Conservation (phyloP, 2,888 invertebrate species). For the Caenorhabditis sinica region DNA sequence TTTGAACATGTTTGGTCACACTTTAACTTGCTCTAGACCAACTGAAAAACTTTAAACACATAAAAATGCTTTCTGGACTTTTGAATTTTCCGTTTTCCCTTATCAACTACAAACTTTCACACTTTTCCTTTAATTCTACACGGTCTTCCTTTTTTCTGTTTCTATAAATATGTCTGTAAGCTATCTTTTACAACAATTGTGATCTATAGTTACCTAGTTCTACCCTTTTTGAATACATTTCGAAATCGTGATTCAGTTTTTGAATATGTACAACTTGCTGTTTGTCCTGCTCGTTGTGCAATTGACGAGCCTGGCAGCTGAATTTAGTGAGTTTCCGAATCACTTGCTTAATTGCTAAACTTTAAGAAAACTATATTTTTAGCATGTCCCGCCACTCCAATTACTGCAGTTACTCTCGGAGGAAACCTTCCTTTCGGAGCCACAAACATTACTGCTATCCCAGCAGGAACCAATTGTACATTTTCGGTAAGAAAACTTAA, state of each 20-base stretch:
- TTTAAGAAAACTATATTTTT: constrained; percentile 7
- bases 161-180: too few species aligned
- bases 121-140: too few species aligned
- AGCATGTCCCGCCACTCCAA: constrained; percentile 24
- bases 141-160: too few species aligned
- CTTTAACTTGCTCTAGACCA: neutral
- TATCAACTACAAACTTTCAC: neutral
- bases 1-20: neutral
- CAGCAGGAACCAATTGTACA: constrained; percentile 16
- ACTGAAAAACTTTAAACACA: neutral
- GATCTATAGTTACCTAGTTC: too few species aligned
- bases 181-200: too few species aligned
- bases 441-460: constrained; percentile 20
- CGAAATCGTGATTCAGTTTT: too few species aligned
- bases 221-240: too few species aligned
- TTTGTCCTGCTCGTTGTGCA: too few species aligned
- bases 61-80: neutral
- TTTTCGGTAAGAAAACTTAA: constrained; percentile 1
- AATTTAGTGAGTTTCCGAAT: constrained; percentile 1
- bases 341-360: too few species aligned
- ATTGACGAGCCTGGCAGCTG: too few species aligned
- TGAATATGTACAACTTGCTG: too few species aligned
- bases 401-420: neutral
- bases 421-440: constrained; percentile 40
- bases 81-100: neutral